Base-by-base conservation (phyloP, 2,113 vertebrate genomes). In the Anthoscopus minutus region DNA sequence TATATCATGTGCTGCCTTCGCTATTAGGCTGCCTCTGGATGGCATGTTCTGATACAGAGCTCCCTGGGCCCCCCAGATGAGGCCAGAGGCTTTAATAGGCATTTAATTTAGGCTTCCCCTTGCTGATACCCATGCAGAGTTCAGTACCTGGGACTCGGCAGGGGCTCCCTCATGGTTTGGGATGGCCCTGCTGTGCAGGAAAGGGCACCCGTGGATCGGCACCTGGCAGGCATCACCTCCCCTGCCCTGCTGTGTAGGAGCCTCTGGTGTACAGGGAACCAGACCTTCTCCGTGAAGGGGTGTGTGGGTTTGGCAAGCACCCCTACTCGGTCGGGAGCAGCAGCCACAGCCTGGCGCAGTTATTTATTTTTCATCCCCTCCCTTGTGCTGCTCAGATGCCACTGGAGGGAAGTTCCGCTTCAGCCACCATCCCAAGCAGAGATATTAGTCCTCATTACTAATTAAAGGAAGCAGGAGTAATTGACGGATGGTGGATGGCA, bases 391-490 rank as follows among this genome's bases (percentile, higher is more conserved):
- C 96, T 96, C 10, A 2, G 72, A 89, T 97, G 96, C 78, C 94
- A 96, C 96, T 53, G 65, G 96, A 97, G 97, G 97, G 93, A 90
- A 93, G 95, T 96, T 97, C 86, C 82, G 90, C 97, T 97, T 93
- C 96, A 97, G 94, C 84, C 93, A 57, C 56, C 94, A 84, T 95
- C 94, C 92, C 85, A 93, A 93, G 95, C 94, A 94, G 91, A 94
- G 90, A 99, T 99, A 99, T 99, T 99, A 98, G 98, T 99, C 98
- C 98, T 99, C 98, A 99, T 99, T 98, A 99, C 98, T 99, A 99
- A 99, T 99, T 99, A 98, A 99, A 97, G 97, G 97, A 97, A 97
- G 96, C 96, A 96, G 95, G 96, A 97, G 97, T 98, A 98, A 98
- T 98, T 98, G 98, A 98, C 97, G 96, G 96, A 97, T 97, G 96